These are phyloP conservation scores for Sericinus montela DNA, from an alignment of 2,888 invertebrate genomes.

Conservation along the genomic window DNA sequence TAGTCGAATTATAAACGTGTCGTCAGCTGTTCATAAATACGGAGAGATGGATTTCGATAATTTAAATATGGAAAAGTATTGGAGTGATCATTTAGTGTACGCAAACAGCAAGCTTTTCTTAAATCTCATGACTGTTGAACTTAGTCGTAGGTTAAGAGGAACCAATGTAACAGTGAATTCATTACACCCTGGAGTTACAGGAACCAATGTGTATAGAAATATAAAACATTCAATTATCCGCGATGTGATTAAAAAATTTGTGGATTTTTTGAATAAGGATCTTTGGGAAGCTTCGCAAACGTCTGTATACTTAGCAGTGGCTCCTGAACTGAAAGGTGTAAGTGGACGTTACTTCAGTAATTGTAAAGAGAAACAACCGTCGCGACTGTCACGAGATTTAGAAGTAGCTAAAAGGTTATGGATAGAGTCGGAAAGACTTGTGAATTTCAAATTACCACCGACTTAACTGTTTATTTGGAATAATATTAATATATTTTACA, in stretches of 20 bases:
- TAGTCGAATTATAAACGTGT: conserved; percentile 74
- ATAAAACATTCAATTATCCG: conserved; percentile 67
- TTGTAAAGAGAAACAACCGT: conserved; percentile 67
- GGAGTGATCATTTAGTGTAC: conserved; percentile 22
- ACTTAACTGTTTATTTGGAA: background rate
- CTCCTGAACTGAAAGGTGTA: conserved; percentile 77
- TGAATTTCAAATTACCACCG: conserved; percentile 24
- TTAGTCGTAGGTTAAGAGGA: conserved; percentile 70
- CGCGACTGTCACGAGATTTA: conserved; percentile 73
- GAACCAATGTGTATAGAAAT: conserved; percentile 82
- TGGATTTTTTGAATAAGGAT: conserved; percentile 73
- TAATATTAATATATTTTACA: conserved; percentile 9
- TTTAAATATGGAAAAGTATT: conserved; percentile 21
- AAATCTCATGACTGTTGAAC: conserved; percentile 73
- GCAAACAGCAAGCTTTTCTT: conserved; percentile 69
- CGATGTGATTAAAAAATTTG: conserved; percentile 36
- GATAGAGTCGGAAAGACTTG: conserved; percentile 81
- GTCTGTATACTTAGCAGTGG: conserved; percentile 75
- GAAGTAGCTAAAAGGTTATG: conserved; percentile 80
- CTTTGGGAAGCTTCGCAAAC: conserved; percentile 83
- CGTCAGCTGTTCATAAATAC: conserved; percentile 61
- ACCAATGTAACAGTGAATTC: conserved; percentile 78
- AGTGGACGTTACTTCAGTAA: conserved; percentile 84
- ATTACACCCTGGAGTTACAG: conserved; percentile 79
- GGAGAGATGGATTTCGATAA: conserved; percentile 21